A percentile compares a stretch with the other conserved stretches of the same genome.
Conservation (phyloP, 2,888 invertebrate genomes). For the Bruchidius siliquastri region DNA sequence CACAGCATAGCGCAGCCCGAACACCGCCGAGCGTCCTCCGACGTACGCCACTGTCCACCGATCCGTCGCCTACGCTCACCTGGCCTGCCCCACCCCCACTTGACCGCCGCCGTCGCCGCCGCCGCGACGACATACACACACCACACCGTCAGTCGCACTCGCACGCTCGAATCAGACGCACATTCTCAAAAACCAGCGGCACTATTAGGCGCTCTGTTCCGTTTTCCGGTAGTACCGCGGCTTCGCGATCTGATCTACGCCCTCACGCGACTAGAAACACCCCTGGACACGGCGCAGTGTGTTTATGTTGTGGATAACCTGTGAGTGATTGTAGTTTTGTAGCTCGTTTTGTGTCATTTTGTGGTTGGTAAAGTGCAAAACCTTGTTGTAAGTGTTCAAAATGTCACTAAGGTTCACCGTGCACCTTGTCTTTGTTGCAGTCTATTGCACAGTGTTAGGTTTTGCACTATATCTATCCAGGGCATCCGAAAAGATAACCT, state of each 20-base stretch:
- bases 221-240: constrained; percentile 15
- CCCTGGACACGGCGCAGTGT: not conserved
- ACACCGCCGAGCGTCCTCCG: constrained; percentile 1
- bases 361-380: not conserved
- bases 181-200: constrained; percentile 15
- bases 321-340: not conserved
- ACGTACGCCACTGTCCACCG: constrained; percentile 7
- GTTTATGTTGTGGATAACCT: not conserved
- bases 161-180: constrained; percentile 31
- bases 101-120: constrained; percentile 33
- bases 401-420: not conserved
- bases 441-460: not conserved
- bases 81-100: constrained; percentile 55
- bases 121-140: constrained; percentile 22
- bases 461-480: not conserved
- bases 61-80: constrained; percentile 53
- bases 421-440: not conserved
- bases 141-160: constrained; percentile 35
- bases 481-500: not conserved
- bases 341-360: not conserved
- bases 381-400: not conserved
- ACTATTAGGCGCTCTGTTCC: constrained; percentile 10
- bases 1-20: constrained; percentile 41
- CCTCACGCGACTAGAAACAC: not conserved
- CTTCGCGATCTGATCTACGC: constrained; percentile 4